phyloP scores from a whole-genome alignment of 2,888 invertebrate genomes.

The Cantharis lateralis region DNA sequence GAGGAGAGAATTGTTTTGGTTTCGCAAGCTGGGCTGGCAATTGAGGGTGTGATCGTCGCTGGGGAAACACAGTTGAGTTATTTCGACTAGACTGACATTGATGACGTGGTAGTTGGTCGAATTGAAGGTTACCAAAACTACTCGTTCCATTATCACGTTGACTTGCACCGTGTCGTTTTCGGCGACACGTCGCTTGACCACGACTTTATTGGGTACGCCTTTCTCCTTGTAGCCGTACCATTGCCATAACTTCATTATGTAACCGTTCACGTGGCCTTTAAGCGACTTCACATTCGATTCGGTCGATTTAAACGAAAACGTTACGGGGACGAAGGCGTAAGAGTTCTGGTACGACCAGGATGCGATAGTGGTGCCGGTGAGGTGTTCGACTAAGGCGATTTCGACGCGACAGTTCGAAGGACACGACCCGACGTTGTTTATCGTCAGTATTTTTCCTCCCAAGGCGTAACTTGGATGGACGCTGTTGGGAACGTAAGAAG shows the following conservation, averaged over 20 bases:
- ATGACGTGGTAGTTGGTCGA: slow-evolving; percentile 74
- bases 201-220: slow-evolving; percentile 7
- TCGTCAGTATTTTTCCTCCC: slow-evolving; percentile 67
- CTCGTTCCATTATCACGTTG: slow-evolving; percentile 60
- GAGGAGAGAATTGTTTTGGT: slow-evolving; percentile 73
- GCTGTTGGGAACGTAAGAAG: slow-evolving; percentile 55
- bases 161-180: slow-evolving; percentile 20
- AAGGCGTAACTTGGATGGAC: slow-evolving; percentile 60
- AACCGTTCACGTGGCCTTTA: slow-evolving; percentile 68
- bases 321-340: slow-evolving; percentile 74
- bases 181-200: slow-evolving; percentile 14
- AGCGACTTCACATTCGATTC: slow-evolving; percentile 45
- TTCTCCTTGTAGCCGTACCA: slow-evolving; percentile 60
- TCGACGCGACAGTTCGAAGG: slow-evolving; percentile 71
- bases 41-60: slow-evolving; percentile 50
- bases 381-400: slow-evolving; percentile 62
- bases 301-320: slow-evolving; percentile 64
- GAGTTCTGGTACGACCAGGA: slow-evolving; percentile 68
- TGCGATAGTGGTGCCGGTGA: slow-evolving; percentile 53
- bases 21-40: slow-evolving; percentile 77
- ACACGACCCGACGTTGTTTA: slow-evolving; percentile 74
- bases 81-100: slow-evolving; percentile 78
- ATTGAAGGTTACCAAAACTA: slow-evolving; percentile 79
- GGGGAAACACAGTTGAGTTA: slow-evolving; percentile 71
- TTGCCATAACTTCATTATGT: slow-evolving; percentile 83